Evolutionary conservation across 1,140 invertebrate species (phyloP).

Genomic region (Pachypsylla venusta): DNA sequence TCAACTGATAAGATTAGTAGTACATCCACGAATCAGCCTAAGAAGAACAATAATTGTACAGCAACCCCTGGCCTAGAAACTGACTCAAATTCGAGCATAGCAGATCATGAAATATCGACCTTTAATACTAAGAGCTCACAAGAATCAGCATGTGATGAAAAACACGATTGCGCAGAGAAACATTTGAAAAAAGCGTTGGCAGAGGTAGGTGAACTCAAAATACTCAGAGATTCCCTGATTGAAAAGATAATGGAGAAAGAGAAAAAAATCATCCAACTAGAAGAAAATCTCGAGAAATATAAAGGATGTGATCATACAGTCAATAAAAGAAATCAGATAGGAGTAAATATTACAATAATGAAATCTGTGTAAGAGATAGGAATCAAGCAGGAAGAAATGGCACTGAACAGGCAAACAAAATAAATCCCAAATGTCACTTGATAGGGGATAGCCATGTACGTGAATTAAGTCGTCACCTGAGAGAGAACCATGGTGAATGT

Average conservation of each 20-base stretch:
- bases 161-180: too few relatives aligned
- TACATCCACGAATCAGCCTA: too few relatives aligned
- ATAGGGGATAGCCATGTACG: neutral
- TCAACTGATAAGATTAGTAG: too few relatives aligned
- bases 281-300: neutral
- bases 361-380: too few relatives aligned
- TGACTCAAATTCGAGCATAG: too few relatives aligned
- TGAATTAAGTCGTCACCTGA: neutral
- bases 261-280: neutral
- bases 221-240: neutral
- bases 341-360: too few relatives aligned
- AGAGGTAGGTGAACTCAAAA: neutral
- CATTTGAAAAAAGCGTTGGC: too few relatives aligned
- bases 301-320: neutral
- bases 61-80: too few relatives aligned
- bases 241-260: neutral
- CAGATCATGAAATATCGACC: too few relatives aligned
- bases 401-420: neutral
- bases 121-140: too few relatives aligned
- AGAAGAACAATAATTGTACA: too few relatives aligned
- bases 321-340: neutral
- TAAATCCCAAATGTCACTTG: neutral
- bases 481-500: neutral
- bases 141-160: too few relatives aligned
- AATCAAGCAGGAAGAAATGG: neutral